Conservation (phyloP, 1,140 invertebrate genomes). For the Leptinotarsa texana region DNA sequence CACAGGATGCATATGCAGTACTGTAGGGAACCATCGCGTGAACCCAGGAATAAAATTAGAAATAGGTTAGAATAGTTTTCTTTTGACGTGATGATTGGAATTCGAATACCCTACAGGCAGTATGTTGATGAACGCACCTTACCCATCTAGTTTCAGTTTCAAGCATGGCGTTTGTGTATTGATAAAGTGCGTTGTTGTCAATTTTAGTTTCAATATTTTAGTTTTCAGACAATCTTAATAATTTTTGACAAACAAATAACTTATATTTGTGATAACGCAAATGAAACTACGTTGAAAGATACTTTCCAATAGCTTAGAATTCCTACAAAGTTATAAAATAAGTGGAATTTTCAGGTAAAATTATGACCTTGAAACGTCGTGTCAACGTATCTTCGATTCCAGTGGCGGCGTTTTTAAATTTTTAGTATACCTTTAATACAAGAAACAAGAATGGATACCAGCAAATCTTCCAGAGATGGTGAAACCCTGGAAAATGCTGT, state of each 20-base stretch:
- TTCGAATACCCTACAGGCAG: no score
- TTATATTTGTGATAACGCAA: conserved; percentile 4
- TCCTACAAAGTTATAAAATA: conserved; percentile 12
- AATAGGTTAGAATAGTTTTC: no score
- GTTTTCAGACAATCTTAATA: conserved; percentile 30
- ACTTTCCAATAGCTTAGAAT: conserved; percentile 15
- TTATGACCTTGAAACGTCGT: conserved; percentile 54
- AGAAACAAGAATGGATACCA: not conserved
- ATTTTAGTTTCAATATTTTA: conserved; percentile 45
- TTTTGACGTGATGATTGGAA: no score
- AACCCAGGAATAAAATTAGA: no score
- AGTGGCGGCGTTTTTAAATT: conserved; percentile 41
- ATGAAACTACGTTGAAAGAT: conserved; percentile 21
- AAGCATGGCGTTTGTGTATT: conserved; percentile 35
- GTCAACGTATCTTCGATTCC: conserved; percentile 43
- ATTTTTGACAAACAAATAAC: conserved; percentile 20
- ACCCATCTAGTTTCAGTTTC: not conserved
- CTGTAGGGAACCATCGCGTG: no score
- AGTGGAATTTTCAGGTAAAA: conserved; percentile 33
- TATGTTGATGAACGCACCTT: not conserved
- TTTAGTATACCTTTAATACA: conserved; percentile 25
- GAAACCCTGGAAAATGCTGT: conserved; percentile 52
- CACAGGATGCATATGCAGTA: no score
- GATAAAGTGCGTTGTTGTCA: conserved; percentile 50
- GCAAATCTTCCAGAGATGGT: conserved; percentile 32